These are phyloP conservation scores for Orthonyx spaldingii DNA, from an alignment of 2,113 vertebrate genomes.

Conservation along the genomic window DNA sequence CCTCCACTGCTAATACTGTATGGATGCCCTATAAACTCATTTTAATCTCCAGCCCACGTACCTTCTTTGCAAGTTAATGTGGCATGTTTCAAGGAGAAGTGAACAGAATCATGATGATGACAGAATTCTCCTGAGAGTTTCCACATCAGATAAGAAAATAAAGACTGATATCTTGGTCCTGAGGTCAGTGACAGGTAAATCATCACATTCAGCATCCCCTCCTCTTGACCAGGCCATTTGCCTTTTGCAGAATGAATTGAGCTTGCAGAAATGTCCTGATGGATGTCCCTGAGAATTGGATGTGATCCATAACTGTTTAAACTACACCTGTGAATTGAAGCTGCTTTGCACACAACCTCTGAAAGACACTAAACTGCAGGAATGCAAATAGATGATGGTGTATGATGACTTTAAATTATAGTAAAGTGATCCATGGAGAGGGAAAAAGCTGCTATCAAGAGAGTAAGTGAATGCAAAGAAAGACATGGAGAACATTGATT, in stretches of 20 bases:
- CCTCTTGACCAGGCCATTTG: neutral
- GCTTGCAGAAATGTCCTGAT: neutral
- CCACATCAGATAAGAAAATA: slow-evolving; percentile 27
- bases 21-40: neutral
- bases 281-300: slow-evolving; percentile 4
- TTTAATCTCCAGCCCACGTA: slow-evolving; percentile 30
- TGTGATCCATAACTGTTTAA: slow-evolving; percentile 26
- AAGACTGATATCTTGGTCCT: neutral
- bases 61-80: slow-evolving; percentile 51
- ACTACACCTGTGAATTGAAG: slow-evolving; percentile 34
- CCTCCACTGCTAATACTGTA: neutral
- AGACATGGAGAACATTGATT: neutral
- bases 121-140: slow-evolving; percentile 9
- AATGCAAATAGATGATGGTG: slow-evolving; percentile 50
- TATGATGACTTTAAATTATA: slow-evolving; percentile 47
- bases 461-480: neutral
- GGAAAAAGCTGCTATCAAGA: neutral
- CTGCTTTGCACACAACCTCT: slow-evolving; percentile 17
- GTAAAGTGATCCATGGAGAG: slow-evolving; percentile 19
- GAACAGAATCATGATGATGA: neutral
- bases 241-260: neutral
- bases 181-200: slow-evolving; percentile 8
- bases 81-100: slow-evolving; percentile 40
- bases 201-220: neutral
- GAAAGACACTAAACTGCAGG: slow-evolving; percentile 24